Evolutionary conservation across 1,140 invertebrate genomes (phyloP).

Genomic region (Condylostylus longicornis): DNA sequence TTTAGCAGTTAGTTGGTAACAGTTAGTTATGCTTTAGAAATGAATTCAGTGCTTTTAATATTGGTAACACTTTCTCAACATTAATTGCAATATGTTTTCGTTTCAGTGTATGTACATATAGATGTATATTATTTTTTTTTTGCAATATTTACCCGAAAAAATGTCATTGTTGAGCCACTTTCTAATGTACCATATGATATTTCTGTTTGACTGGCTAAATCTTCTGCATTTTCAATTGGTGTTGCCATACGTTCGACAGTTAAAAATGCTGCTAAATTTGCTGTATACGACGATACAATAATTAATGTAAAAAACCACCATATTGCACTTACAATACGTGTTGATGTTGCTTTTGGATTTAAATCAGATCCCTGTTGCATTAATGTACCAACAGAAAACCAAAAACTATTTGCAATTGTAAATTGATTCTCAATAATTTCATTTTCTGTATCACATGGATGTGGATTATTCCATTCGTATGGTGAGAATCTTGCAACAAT

Average conservation of each 20-base stretch:
- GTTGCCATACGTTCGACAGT: slow-evolving; percentile 76
- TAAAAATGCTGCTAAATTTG: slow-evolving; percentile 85
- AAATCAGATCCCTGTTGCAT: slow-evolving; percentile 80
- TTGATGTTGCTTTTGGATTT: slow-evolving; percentile 79
- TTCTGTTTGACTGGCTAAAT: slow-evolving; percentile 57
- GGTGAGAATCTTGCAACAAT: slow-evolving; percentile 88
- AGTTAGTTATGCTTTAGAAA: too few relatives aligned
- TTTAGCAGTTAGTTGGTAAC: too few relatives aligned
- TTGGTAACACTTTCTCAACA: too few relatives aligned
- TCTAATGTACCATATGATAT: slow-evolving; percentile 71
- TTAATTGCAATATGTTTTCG: too few relatives aligned
- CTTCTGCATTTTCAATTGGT: slow-evolving; percentile 74
- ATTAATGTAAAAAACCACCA: slow-evolving; percentile 94
- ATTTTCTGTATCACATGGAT: slow-evolving; percentile 69
- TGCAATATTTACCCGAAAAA: slow-evolving; percentile 65
- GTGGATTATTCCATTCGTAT: slow-evolving; percentile 78
- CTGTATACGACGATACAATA: slow-evolving; percentile 88
- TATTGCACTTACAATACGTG: slow-evolving; percentile 82
- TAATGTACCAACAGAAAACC: slow-evolving; percentile 75
- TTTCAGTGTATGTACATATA: too few relatives aligned
- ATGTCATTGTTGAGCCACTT: slow-evolving; percentile 59
- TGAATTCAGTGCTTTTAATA: too few relatives aligned
- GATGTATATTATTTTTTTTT: slow-evolving; percentile 33
- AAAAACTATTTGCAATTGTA: slow-evolving; percentile 61
- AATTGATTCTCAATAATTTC: slow-evolving; percentile 84